Evolutionary conservation across 1,140 invertebrate genomes (phyloP).

Genomic region (Aphelenchoides besseyi): DNA sequence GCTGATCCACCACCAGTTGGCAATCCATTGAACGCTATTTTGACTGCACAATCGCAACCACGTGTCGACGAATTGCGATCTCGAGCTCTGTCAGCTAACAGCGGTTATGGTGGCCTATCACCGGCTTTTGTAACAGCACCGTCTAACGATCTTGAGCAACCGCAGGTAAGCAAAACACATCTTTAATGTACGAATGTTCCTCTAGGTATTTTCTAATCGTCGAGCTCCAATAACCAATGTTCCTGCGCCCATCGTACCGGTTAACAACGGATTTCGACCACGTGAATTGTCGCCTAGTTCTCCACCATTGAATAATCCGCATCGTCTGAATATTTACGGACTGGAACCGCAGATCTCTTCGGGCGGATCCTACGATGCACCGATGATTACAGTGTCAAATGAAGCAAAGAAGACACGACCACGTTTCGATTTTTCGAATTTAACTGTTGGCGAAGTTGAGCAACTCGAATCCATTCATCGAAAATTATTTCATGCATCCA

Average conservation of each 20-base stretch:
- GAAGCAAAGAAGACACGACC: slow-evolving; percentile 20
- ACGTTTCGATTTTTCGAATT: slow-evolving; percentile 25
- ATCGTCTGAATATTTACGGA: slow-evolving; percentile 29
- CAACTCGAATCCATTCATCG: slow-evolving; percentile 31
- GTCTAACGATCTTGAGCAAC: slow-evolving; percentile 2
- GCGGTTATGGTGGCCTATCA: slow-evolving; percentile 3
- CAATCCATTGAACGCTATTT: slow-evolving; percentile 7
- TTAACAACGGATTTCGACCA: slow-evolving; percentile 24
- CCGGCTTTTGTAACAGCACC: slow-evolving; percentile 14
- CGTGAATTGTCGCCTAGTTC: background rate
- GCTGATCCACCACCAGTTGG: slow-evolving; percentile 13
- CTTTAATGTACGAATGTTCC: background rate
- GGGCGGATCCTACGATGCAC: slow-evolving; percentile 22
- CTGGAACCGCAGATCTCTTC: slow-evolving; percentile 10
- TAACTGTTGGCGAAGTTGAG: slow-evolving; percentile 26
- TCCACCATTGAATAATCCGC: background rate
- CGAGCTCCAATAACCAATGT: slow-evolving; percentile 25
- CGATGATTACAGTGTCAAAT: slow-evolving; percentile 3
- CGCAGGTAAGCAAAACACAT: background rate
- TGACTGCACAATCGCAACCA: background rate
- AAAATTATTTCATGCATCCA: slow-evolving; percentile 16
- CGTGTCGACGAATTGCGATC: background rate
- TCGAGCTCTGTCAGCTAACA: slow-evolving; percentile 19
- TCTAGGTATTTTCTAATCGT: slow-evolving; percentile 12
- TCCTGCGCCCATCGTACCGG: slow-evolving; percentile 29